Base-by-base conservation (phyloP, 2,888 invertebrate species). In the Heteropelma amictum region DNA sequence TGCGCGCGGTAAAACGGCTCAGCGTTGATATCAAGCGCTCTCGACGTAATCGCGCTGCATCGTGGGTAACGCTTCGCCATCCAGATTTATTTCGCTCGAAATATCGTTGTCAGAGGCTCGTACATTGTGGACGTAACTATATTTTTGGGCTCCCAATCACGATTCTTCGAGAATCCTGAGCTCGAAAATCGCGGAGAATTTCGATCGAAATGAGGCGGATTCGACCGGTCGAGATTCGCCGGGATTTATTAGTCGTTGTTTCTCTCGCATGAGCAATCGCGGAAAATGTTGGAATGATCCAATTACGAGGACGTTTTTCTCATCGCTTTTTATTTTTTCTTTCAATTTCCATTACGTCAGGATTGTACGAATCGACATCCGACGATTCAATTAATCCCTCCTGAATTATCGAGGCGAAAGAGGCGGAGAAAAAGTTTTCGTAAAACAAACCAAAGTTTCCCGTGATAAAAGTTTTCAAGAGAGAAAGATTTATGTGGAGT, bases 311-410 rank as follows among this genome's bases (percentile, higher is more conserved):
- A n/a, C n/a, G n/a, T n/a, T n/a, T n/a, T n/a, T n/a, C n/a, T n/a
- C n/a, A n/a, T n/a, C n/a, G n/a, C n/a, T n/a, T n/a, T n/a, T n/a
- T n/a, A n/a, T n/a, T n/a, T n/a, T n/a, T n/a, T n/a, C n/a, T n/a
- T n/a, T n/a, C n/a, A n/a, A n/a, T n/a, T n/a, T n/a, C n/a, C n/a
- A n/a, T n/a, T n/a, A n/a, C n/a, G n/a, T n/a, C n/a, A n/a, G n/a
- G n/a, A n/a, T n/a, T n/a, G n/a, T n/a, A n/a, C n/a, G n/a, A n/a
- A n/a, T n/a, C n/a, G n/a, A n/a, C n/a, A n/a, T 53, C 26, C 47
- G 74, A 54, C 38, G 49, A 54, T 60, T 75, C 60, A 49, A 70
- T 75, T 67, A 60, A 70, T 54, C 47, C 35, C 28, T 2, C 12
- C 17, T n/a, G 23, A n/a, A 35, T 4, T 19, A 17, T 10, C 17